phyloP scores from a whole-genome alignment of 2,888 invertebrate genomes.

The Aspidiotus rigidus region DNA sequence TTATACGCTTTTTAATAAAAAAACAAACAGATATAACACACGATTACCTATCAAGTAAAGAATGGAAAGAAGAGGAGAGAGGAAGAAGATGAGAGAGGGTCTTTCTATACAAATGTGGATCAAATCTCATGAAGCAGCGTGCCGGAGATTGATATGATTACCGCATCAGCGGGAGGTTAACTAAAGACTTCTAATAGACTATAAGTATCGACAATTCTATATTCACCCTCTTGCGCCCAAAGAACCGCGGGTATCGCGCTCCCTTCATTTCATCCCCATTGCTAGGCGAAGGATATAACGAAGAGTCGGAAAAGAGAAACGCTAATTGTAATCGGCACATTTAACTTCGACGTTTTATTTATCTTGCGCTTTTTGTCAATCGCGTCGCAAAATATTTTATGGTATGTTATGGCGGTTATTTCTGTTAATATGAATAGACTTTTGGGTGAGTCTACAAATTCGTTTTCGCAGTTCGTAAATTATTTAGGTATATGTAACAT shows the following conservation, averaged over 20 bases:
- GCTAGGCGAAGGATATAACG: not conserved
- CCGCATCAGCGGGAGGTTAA: constrained; percentile 30
- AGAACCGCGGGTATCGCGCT: not conserved
- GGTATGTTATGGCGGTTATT: no score
- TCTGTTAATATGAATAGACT: no score
- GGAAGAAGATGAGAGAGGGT: constrained; percentile 12
- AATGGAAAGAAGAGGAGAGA: not conserved
- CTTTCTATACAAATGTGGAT: constrained; percentile 26
- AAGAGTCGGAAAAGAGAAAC: constrained; percentile 4
- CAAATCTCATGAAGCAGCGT: constrained; percentile 27
- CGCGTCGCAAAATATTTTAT: not conserved
- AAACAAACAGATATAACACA: constrained; percentile 25
- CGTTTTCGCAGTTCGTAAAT: no score
- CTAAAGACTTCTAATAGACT: constrained; percentile 32
- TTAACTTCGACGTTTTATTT: constrained; percentile 13
- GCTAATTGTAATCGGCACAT: constrained; percentile 30
- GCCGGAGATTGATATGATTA: constrained; percentile 32
- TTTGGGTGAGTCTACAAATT: no score
- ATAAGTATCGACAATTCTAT: constrained; percentile 21
- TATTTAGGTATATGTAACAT: no score
- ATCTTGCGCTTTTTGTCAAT: not conserved
- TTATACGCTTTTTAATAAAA: not conserved
- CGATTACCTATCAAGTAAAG: constrained; percentile 11
- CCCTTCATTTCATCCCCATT: not conserved
- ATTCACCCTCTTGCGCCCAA: constrained; percentile 10